These are phyloP conservation scores for Antrozous pallidus DNA, from an alignment of 2,797 vertebrate genomes.

Conservation along the genomic window DNA sequence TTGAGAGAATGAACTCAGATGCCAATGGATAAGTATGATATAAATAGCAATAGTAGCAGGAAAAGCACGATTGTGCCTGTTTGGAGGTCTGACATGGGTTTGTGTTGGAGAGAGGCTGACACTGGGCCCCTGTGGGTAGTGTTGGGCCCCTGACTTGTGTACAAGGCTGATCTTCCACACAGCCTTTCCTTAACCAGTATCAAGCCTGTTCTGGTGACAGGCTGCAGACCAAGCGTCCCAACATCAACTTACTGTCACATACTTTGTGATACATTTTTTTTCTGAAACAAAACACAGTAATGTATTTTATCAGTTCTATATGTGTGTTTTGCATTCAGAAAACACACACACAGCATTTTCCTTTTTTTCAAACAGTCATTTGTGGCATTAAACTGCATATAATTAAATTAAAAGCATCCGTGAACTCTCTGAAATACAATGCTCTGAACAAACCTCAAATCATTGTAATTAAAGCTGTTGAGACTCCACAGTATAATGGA, in stretches of 20 bases:
- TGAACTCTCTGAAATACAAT: conserved; percentile 74
- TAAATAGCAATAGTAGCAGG: neutral
- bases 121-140: neutral
- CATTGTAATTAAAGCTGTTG: conserved; percentile 79
- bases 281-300: conserved; percentile 67
- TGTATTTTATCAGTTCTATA: conserved; percentile 72
- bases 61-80: neutral
- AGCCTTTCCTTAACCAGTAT: neutral
- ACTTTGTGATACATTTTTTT: conserved; percentile 44
- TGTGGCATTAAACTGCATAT: conserved; percentile 49
- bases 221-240: conserved; percentile 41
- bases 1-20: neutral
- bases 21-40: neutral
- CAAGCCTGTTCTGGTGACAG: conserved; percentile 55
- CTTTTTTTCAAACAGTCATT: conserved; percentile 26
- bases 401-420: conserved; percentile 71
- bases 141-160: neutral
- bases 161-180: too few relatives aligned
- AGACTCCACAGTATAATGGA: conserved; percentile 68
- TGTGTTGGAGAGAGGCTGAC: neutral
- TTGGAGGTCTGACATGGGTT: neutral
- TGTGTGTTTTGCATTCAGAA: conserved; percentile 60
- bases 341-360: neutral
- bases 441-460: conserved; percentile 75
- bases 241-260: conserved; percentile 36